These are phyloP conservation scores for Cheilosia vulpina DNA, from an alignment of 2,888 invertebrate species.

Conservation along the genomic window DNA sequence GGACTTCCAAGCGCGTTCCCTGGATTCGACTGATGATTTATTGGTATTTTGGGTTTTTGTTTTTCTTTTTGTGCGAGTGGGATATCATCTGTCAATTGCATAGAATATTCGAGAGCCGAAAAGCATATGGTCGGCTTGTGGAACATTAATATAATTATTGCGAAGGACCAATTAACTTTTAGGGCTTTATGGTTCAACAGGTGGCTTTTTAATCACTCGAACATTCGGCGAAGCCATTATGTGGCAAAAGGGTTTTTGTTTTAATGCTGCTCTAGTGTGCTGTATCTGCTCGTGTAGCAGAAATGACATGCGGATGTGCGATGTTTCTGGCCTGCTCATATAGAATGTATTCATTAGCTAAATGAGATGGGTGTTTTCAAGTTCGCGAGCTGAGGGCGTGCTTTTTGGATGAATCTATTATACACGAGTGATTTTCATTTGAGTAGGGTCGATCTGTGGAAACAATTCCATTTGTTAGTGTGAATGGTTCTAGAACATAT, in stretches of 20 bases:
- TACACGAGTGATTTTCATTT: conserved; percentile 6
- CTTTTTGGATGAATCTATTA: neutral
- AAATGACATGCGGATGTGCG: neutral
- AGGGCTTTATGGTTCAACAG: conserved; percentile 48
- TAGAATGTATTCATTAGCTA: neutral
- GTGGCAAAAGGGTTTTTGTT: neutral
- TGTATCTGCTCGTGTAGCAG: neutral
- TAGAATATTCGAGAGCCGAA: conserved; percentile 7
- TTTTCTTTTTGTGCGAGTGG: neutral
- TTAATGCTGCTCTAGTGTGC: neutral
- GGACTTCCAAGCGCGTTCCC: neutral
- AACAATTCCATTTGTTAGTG: conserved; percentile 14
- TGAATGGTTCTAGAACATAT: conserved; percentile 21
- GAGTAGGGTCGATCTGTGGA: neutral
- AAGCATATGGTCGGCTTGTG: conserved; percentile 39
- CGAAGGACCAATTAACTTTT: conserved; percentile 57
- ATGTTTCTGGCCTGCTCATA: too few relatives aligned
- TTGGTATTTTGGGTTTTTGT: conserved; percentile 1
- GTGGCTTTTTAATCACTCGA: conserved; percentile 59
- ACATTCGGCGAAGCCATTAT: conserved; percentile 36
- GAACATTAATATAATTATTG: conserved; percentile 48
- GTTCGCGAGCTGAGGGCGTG: neutral
- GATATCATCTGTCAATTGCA: conserved; percentile 12
- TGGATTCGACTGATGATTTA: neutral
- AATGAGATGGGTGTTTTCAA: neutral